Evolutionary conservation across 53 echinoderm and acorn worm genomes (phyloP).

Genomic region (Zoroaster sp.): DNA sequence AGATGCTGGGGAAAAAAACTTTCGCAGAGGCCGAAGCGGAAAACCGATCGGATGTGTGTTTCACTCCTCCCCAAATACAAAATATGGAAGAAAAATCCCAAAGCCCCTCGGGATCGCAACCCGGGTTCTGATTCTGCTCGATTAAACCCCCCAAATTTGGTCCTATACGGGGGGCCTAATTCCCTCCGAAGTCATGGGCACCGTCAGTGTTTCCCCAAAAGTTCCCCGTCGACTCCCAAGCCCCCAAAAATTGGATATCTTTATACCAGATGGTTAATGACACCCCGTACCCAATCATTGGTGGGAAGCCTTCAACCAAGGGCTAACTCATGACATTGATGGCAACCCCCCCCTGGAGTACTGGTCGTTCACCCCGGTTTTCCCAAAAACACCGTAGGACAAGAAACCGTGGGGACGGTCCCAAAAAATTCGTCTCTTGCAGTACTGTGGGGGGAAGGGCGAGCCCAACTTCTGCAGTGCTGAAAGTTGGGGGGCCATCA

Average conservation of each 20-base stretch:
- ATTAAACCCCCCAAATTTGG: background rate
- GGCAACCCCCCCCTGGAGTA: constrained; percentile 47
- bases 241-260: too few species aligned
- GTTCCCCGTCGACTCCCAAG: background rate
- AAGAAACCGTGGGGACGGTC: background rate
- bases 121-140: background rate
- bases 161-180: background rate
- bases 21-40: background rate
- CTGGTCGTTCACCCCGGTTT: constrained; percentile 33
- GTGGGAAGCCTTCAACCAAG: constrained; percentile 23
- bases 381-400: constrained; percentile 30
- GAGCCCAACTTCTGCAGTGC: constrained; percentile 19
- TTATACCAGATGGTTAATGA: background rate
- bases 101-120: background rate
- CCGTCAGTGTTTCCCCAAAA: background rate
- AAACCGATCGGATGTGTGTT: background rate
- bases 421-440: constrained; percentile 33
- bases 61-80: background rate
- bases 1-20: background rate
- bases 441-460: constrained; percentile 41
- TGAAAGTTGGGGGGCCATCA: constrained; percentile 39
- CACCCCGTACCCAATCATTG: constrained; percentile 1
- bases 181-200: background rate
- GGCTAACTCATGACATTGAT: constrained; percentile 25
- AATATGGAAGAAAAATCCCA: background rate